These are phyloP conservation scores for Lepidotrigona ventralis DNA, from an alignment of 1,140 invertebrate species.

Conservation along the genomic window DNA sequence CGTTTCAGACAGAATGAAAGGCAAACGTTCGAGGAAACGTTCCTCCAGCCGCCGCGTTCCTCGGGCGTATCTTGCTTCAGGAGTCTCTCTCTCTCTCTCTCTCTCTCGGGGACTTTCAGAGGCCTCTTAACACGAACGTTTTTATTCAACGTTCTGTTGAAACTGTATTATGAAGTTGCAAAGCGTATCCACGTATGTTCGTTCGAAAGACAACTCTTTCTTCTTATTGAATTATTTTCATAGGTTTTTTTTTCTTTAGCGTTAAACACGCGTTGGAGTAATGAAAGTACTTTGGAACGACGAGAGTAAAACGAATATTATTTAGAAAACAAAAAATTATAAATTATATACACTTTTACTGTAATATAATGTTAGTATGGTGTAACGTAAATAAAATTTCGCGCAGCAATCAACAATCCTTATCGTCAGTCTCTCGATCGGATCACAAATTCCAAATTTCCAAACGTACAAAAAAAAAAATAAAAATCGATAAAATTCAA, in stretches of 20 bases:
- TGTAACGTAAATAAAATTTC: too few species aligned
- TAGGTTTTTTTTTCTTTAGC: too few species aligned
- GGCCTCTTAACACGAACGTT: background rate
- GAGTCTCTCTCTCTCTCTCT: too few species aligned
- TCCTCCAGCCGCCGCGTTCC: background rate
- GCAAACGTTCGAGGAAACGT: slow-evolving; percentile 26
- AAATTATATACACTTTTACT: too few species aligned
- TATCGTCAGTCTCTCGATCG: background rate
- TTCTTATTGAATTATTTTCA: too few species aligned
- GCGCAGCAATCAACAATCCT: background rate
- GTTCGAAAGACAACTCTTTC: too few species aligned
- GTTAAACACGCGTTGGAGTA: too few species aligned
- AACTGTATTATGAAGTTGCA: background rate
- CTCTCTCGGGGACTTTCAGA: background rate
- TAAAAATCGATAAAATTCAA: background rate
- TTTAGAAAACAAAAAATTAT: too few species aligned
- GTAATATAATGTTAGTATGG: too few species aligned
- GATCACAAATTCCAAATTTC: background rate
- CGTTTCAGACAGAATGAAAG: slow-evolving; percentile 40
- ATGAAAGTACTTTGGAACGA: too few species aligned
- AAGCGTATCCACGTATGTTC: background rate
- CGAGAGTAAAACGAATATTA: too few species aligned
- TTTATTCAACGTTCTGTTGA: background rate
- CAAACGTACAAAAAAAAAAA: background rate
- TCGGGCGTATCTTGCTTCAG: background rate